phyloP scores from a whole-genome alignment of 2,888 invertebrate species.

The Sisyra terminalis region DNA sequence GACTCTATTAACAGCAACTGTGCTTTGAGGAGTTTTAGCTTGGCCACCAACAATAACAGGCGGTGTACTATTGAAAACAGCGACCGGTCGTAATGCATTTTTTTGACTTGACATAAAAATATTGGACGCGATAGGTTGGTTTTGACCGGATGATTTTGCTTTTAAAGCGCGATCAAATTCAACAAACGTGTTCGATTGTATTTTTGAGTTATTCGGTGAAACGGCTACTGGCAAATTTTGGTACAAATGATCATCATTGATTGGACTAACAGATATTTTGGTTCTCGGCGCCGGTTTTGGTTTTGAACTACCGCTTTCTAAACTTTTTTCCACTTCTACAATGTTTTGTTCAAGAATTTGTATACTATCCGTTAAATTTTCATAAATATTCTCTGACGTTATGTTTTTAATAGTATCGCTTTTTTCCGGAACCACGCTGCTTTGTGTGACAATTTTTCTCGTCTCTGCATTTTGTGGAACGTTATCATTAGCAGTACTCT shows the following conservation, averaged over 20 bases:
- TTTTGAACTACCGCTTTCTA: conserved; percentile 17
- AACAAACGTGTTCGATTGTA: not conserved
- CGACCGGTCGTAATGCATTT: too few relatives aligned
- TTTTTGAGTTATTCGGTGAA: not conserved
- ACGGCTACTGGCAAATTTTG: conserved; percentile 7
- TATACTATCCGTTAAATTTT: conserved; percentile 49
- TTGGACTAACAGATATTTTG: conserved; percentile 22
- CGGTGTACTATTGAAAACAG: conserved; percentile 12
- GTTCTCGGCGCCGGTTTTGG: conserved; percentile 41
- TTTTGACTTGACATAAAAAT: not conserved
- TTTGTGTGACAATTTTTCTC: not conserved
- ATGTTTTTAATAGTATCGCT: not conserved
- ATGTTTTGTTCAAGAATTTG: conserved; percentile 41
- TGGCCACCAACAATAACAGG: conserved; percentile 20
- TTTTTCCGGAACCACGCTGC: not conserved
- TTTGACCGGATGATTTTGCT: not conserved
- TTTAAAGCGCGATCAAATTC: not conserved
- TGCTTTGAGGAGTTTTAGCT: conserved; percentile 11
- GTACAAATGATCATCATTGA: conserved; percentile 6
- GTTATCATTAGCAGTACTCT: not conserved
- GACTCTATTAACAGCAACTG: conserved; percentile 1
- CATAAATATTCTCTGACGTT: conserved; percentile 26
- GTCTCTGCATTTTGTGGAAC: conserved; percentile 5
- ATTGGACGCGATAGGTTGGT: not conserved
- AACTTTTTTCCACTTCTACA: conserved; percentile 19